Percentiles rank a stretch among this genome's conserved stretches.
phyloP scores from a whole-genome alignment of 2,797 vertebrate genomes.

The Micrastur ruficollis region DNA sequence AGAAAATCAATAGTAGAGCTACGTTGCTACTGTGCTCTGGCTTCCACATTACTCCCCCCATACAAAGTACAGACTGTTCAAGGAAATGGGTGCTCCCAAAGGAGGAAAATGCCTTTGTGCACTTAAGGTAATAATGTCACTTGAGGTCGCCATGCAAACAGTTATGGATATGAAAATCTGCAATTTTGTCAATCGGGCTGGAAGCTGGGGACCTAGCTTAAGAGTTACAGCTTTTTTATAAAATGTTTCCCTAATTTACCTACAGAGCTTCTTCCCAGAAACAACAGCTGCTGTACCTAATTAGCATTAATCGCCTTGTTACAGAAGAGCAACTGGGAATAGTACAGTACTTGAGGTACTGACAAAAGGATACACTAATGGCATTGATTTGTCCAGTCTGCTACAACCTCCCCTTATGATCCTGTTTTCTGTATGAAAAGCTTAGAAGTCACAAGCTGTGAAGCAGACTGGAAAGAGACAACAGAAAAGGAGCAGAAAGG shows the following conservation, averaged over 20 bases:
- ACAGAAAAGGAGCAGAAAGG: not conserved
- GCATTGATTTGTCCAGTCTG: conserved; percentile 28
- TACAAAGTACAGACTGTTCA: not conserved
- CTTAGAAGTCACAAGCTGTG: not conserved
- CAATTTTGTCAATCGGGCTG: conserved; percentile 6
- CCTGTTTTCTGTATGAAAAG: not conserved
- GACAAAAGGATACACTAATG: conserved; percentile 35
- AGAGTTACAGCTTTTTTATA: not conserved
- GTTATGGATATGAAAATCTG: not conserved
- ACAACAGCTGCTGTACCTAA: conserved; percentile 54
- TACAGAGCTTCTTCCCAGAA: conserved; percentile 24
- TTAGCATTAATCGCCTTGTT: conserved; percentile 48
- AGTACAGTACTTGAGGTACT: conserved; percentile 3
- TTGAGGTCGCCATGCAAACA: not conserved
- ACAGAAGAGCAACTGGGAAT: conserved; percentile 17
- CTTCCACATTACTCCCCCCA: not conserved
- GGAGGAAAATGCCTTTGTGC: not conserved
- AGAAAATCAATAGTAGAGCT: conserved; percentile 25
- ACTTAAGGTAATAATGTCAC: conserved; percentile 49
- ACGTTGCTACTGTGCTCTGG: not conserved
- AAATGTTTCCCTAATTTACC: conserved; percentile 20
- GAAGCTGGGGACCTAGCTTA: not conserved
- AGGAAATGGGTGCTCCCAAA: conserved; percentile 10
- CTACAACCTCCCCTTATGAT: not conserved
- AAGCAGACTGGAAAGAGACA: not conserved